Percentiles rank a stretch among this genome's conserved stretches.
Evolutionary conservation across 2,113 vertebrate species (phyloP).

Genomic region (Myotis lucifugus): DNA sequence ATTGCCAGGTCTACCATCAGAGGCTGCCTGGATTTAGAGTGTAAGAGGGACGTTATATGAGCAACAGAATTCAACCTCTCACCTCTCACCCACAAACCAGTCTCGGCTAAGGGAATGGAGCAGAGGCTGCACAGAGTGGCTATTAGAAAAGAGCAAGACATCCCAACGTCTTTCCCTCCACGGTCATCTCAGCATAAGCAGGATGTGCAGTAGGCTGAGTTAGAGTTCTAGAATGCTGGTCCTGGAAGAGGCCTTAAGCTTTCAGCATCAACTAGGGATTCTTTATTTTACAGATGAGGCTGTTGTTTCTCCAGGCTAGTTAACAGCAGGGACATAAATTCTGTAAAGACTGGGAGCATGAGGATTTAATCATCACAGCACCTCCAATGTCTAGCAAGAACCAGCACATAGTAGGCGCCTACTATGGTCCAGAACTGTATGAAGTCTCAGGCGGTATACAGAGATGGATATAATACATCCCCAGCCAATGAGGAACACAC

Average conservation of each 20-base stretch:
- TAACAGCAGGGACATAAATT: not conserved
- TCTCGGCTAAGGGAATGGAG: not conserved
- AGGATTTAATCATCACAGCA: not conserved
- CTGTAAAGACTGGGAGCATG: not conserved
- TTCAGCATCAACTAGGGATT: not conserved
- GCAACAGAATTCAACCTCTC: not conserved
- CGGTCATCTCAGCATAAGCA: not conserved
- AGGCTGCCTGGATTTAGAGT: not conserved
- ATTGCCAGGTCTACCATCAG: not conserved
- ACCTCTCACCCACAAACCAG: not conserved
- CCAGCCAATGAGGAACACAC: not conserved
- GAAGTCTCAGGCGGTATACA: not conserved
- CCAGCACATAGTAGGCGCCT: not conserved
- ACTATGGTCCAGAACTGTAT: not conserved
- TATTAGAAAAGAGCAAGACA: not conserved
- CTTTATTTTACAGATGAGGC: not conserved
- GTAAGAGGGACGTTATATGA: not conserved
- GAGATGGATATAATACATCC: not conserved
- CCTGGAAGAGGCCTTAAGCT: not conserved
- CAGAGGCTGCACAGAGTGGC: not conserved
- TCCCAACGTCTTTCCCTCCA: not conserved
- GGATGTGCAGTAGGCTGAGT: not conserved
- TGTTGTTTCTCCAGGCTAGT: conserved; percentile 7
- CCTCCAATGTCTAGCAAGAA: not conserved
- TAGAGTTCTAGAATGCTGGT: not conserved